A percentile compares a stretch with the other conserved stretches of the same genome.
These are phyloP conservation scores for Poeciliopsis infans DNA, from an alignment of 2,797 vertebrate genomes.

Conservation along the genomic window DNA sequence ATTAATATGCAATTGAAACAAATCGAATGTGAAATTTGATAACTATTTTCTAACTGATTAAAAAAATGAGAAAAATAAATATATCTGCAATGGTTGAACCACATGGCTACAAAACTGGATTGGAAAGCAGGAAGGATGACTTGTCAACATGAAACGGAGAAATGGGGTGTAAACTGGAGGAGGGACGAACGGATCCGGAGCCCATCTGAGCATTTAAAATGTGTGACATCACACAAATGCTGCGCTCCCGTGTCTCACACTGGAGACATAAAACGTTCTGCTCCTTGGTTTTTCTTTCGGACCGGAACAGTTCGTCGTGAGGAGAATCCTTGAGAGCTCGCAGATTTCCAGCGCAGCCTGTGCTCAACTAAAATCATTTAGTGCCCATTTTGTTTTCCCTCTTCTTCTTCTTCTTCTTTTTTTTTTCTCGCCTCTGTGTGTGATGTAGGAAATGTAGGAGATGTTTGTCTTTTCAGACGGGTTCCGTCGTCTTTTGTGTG, in stretches of 20 bases:
- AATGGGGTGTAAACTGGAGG: background rate
- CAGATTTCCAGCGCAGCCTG: constrained; percentile 29
- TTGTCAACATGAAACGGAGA: background rate
- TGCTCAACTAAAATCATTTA: constrained; percentile 71
- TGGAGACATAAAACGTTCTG: constrained; percentile 29
- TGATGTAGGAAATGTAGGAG: constrained; percentile 80
- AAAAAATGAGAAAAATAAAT: background rate
- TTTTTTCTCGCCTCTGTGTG: constrained; percentile 39
- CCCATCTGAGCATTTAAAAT: constrained; percentile 38
- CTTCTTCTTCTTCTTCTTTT: background rate
- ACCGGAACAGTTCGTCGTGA: constrained; percentile 36
- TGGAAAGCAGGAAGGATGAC: background rate
- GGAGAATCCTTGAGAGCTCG: constrained; percentile 37
- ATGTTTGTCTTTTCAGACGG: constrained; percentile 80
- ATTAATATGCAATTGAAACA: background rate
- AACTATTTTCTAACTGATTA: background rate
- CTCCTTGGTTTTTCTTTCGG: constrained; percentile 22
- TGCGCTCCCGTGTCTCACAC: constrained; percentile 29
- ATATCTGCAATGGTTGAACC: background rate
- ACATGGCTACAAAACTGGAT: background rate
- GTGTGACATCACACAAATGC: constrained; percentile 51
- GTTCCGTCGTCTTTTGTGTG: constrained; percentile 79
- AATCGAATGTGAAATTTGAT: background rate
- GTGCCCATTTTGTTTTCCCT: constrained; percentile 64
- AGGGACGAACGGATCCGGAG: background rate